Evolutionary conservation across 2,797 vertebrate species (phyloP), one percentile per base, ranked within the genome.

Genomic region (Siniperca undulata): DNA sequence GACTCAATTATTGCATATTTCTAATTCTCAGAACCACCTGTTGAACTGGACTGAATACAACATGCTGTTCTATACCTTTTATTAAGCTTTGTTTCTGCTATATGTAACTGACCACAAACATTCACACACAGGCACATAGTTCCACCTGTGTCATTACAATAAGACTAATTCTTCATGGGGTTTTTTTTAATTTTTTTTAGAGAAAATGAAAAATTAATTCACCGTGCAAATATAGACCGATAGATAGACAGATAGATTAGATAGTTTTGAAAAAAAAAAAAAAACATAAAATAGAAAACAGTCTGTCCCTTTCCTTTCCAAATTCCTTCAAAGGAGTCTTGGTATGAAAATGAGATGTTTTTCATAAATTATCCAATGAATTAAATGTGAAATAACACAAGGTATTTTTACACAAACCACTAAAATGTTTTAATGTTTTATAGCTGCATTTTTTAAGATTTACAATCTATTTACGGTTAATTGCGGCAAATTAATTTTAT

Each of bases 1-100:
- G 59, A 90, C 74, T 82, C 84, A 91, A 89, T 95, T 93, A 93
- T 80, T 88, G 88, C 76, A 84, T 92, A 92, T 88, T 30, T 30
- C 30, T 30, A 30, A 82, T 92, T 92, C 89, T 64, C 22, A 22
- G 61, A 89, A 87, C 76, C 91, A 94, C 93, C 91, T 93, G 92
- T 93, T 92, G 91, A 83, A 89, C 73, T 85, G 76, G 59, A 88
- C 69, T 72, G 62, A 78, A 82, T 52, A 73, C 81, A 73, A 71
- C 20, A 78, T 77, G 67, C 78, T 65, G n/a, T 1, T 34, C 56
- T 88, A 74, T 86, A 78, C 34, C 40, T 78, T 82, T 81, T 64
- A 53, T 42, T 56, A 56, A 72, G 10, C 6, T 69, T 22, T 65
- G 22, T 27, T 53, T 79, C 22, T 79, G 38, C 27, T 71, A 24